Evolutionary conservation across 2,113 vertebrate species (phyloP).

Genomic region (Puntigrus tetrazona): DNA sequence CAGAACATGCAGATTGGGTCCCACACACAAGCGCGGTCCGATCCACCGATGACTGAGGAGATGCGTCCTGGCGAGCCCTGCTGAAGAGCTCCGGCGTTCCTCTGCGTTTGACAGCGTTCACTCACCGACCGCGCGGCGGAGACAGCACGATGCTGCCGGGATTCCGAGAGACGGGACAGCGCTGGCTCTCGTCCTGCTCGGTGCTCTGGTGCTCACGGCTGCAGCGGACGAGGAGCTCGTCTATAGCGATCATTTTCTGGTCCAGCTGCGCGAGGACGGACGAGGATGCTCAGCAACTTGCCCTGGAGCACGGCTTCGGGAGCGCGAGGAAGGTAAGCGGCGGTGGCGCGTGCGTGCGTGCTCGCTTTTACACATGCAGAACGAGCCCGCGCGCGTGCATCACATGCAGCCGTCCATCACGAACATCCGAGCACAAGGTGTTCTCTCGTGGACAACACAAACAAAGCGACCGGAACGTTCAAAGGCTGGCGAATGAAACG

Average conservation of each 20-base stretch:
- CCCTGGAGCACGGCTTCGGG: constrained; percentile 86
- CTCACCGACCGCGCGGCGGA: constrained; percentile 59
- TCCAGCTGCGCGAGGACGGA: constrained; percentile 84
- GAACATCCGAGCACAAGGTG: not conserved
- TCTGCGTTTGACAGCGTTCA: constrained; percentile 56
- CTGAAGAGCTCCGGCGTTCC: constrained; percentile 62
- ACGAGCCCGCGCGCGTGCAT: too few species aligned
- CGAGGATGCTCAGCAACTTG: constrained; percentile 86
- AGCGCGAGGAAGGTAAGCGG: constrained; percentile 89
- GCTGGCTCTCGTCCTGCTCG: constrained; percentile 73
- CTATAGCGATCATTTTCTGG: constrained; percentile 89
- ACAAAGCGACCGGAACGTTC: not conserved
- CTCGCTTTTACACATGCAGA: not conserved
- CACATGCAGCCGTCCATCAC: not conserved
- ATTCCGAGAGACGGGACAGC: constrained; percentile 74
- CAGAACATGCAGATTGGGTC: constrained; percentile 85
- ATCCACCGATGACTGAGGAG: constrained; percentile 61
- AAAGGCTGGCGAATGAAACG: too few species aligned
- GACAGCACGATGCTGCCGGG: constrained; percentile 80
- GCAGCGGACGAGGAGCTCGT: constrained; percentile 76
- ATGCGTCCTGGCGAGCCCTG: constrained; percentile 68
- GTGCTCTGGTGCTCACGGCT: constrained; percentile 72
- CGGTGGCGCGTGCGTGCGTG: not conserved
- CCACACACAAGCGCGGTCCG: constrained; percentile 64
- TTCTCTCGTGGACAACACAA: not conserved